Evolutionary conservation across 2,888 invertebrate species (phyloP), one percentile per base, ranked within the genome.

Genomic region (Himalopsyche kuldschensis): DNA sequence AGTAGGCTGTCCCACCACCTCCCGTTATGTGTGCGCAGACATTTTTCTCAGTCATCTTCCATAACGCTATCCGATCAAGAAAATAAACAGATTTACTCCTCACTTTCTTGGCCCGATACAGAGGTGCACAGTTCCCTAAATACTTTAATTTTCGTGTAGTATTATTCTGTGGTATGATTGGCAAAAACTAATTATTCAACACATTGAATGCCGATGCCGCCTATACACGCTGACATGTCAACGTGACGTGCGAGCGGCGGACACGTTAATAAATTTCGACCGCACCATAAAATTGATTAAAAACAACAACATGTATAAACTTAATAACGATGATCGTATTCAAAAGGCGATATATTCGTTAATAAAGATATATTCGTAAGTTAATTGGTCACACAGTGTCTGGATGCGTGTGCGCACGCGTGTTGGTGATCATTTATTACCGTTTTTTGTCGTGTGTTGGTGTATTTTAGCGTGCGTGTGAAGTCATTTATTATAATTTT

Each of bases 331-430:
- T 55, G 55, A 55, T 55, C 55, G 55, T 84, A 84, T 85, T 78
- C 85, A 84, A 78, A 35, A 80, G 85, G 80, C 85, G 85, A 85
- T 85, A 85, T 80, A 75, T 85, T 85, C 81, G 84, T 85, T 85
- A 85, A 85, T 85, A 85, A 84, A 85, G 85, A 85, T 84, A 85
- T 85, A 85, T 85, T 85, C 85, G 80, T 82, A 75, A 80, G 84
- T 82, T 85, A 85, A 85, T 85, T 85, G 85, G 84, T 85, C 83
- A 55, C 81, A 85, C 82, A 63, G 76, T 78, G 46, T 78, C 30
- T 78, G 82, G 55, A 35, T 47, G 32, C 24, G 55, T 20, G 55
- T 55, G 20, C 55, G 24, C 55, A 55, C 20, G 55, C 10, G 55
- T 55, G 24, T 55, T 55, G 20, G 55, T 55, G 24, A 55, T 55